Conservation (phyloP, 2,888 invertebrate species). For the Timandra comae region DNA sequence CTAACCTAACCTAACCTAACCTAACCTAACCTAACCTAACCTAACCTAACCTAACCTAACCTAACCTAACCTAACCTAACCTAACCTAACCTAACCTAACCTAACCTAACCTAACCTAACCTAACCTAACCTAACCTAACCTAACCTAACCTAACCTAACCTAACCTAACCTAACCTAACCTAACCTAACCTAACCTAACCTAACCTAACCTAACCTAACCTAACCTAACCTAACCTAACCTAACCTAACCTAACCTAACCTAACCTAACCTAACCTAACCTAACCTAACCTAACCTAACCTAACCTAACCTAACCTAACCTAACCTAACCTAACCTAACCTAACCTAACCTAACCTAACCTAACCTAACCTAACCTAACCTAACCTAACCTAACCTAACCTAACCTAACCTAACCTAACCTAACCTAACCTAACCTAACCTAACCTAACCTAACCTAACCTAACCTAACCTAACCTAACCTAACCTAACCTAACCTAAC, state of each 20-base stretch:
- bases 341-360: conserved; percentile 10
- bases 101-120: conserved; percentile 10
- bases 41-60: conserved; percentile 7
- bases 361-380: conserved; percentile 14
- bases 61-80: conserved; percentile 6
- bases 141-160: too few relatives aligned
- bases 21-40: conserved; percentile 10
- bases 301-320: conserved; percentile 9
- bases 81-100: conserved; percentile 10
- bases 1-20: conserved; percentile 10
- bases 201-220: conserved; percentile 13
- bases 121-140: conserved; percentile 10
- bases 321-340: conserved; percentile 9
- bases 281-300: conserved; percentile 4
- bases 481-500: conserved; percentile 13
- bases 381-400: conserved; percentile 4
- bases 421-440: conserved; percentile 3
- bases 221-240: conserved; percentile 13
- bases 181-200: conserved; percentile 12
- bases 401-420: conserved; percentile 3
- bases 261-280: conserved; percentile 10
- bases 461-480: conserved; percentile 5
- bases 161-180: conserved; percentile 12
- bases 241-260: conserved; percentile 7
- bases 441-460: conserved; percentile 4